A percentile compares a stretch with the other conserved stretches of the same genome.
These are phyloP conservation scores for Microtus montanus DNA, from an alignment of 2,113 vertebrate genomes.

Conservation along the genomic window DNA sequence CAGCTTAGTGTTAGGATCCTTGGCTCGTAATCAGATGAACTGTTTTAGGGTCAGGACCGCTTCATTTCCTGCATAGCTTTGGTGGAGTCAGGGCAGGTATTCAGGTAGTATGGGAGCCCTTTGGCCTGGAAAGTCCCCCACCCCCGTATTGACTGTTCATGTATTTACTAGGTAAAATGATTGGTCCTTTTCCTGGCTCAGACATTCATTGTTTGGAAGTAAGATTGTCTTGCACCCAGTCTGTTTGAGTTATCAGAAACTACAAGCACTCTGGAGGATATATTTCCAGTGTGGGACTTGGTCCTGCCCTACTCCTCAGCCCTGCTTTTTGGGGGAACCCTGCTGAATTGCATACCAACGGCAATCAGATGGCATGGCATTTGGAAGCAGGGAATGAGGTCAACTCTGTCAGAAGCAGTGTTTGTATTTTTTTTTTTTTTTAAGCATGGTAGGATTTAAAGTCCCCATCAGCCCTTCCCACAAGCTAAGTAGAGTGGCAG, in stretches of 20 bases:
- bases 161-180: background rate
- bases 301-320: background rate
- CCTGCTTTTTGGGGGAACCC: background rate
- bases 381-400: background rate
- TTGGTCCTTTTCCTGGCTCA: background rate
- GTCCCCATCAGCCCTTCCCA: background rate
- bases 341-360: background rate
- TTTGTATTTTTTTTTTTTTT: no score
- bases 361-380: background rate
- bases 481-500: background rate
- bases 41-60: background rate
- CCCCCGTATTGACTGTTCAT: background rate
- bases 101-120: background rate
- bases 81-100: background rate
- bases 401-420: background rate
- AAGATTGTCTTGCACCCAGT: background rate
- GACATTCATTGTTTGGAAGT: constrained; percentile 22
- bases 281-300: background rate
- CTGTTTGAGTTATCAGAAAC: background rate
- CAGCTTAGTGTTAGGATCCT: background rate
- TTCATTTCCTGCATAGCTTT: background rate
- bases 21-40: background rate
- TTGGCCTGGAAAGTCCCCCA: background rate
- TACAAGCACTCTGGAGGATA: background rate
- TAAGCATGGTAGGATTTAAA: no score